Evolutionary conservation across 2,888 invertebrate genomes (phyloP).

Genomic region (Geotrupes spiniger): DNA sequence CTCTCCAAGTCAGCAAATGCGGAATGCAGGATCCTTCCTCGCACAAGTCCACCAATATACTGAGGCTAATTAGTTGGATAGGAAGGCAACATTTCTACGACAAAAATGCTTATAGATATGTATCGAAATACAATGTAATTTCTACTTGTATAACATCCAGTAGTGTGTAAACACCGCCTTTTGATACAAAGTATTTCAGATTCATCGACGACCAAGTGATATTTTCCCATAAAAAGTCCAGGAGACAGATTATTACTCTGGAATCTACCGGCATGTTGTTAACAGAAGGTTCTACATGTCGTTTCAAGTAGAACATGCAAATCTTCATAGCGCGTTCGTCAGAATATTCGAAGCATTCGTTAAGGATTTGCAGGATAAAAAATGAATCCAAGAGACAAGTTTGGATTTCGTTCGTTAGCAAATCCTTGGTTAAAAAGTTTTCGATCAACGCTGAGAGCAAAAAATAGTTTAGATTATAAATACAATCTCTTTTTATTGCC

Average conservation of each 20-base stretch:
- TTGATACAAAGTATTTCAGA: constrained; percentile 41
- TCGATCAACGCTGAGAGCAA: neutral
- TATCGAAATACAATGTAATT: too few species aligned
- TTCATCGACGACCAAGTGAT: constrained; percentile 35
- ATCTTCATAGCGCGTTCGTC: constrained; percentile 10
- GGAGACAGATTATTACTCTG: constrained; percentile 45
- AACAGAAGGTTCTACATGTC: constrained; percentile 22
- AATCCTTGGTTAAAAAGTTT: constrained; percentile 11
- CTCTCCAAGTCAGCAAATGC: constrained; percentile 43
- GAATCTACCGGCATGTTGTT: constrained; percentile 42
- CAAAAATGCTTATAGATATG: too few species aligned
- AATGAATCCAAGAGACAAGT: constrained; percentile 36
- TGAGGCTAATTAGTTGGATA: constrained; percentile 37
- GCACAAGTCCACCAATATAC: constrained; percentile 39
- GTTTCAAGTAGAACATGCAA: constrained; percentile 21
- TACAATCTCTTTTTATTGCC: too few species aligned
- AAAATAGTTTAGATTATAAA: too few species aligned
- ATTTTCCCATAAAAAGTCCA: constrained; percentile 50
- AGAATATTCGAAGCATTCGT: constrained; percentile 11
- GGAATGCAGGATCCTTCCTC: constrained; percentile 33
- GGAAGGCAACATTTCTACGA: constrained; percentile 31
- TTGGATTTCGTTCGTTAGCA: constrained; percentile 34
- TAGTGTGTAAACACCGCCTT: constrained; percentile 44
- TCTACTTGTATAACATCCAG: constrained; percentile 49
- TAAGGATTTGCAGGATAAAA: constrained; percentile 33